These are phyloP conservation scores for Riptortus pedestris DNA, from an alignment of 1,140 invertebrate genomes.

Conservation along the genomic window DNA sequence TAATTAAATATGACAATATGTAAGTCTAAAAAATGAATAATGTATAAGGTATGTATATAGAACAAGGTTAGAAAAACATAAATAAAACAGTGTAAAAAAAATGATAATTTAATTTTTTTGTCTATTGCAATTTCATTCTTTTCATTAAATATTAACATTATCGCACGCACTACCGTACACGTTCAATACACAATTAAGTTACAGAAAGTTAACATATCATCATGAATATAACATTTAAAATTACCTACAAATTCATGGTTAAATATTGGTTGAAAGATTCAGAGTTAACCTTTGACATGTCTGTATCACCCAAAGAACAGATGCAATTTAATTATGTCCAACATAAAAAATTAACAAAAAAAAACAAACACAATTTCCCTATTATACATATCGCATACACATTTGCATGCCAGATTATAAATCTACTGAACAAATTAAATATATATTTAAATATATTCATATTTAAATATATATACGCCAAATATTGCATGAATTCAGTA, in stretches of 20 bases:
- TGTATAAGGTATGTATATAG: neutral
- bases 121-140: neutral
- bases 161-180: constrained; percentile 15
- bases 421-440: constrained; percentile 5
- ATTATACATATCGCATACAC: constrained; percentile 8
- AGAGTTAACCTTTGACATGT: constrained; percentile 10
- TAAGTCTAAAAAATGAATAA: neutral
- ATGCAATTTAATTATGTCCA: constrained; percentile 1
- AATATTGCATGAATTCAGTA: neutral
- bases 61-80: neutral
- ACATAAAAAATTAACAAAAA: neutral
- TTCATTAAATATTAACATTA: neutral
- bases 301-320: neutral
- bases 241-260: constrained; percentile 13
- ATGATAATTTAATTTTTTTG: constrained; percentile 5
- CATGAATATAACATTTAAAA: constrained; percentile 13
- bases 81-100: neutral
- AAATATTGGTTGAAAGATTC: constrained; percentile 9
- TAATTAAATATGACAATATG: neutral
- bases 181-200: constrained; percentile 13
- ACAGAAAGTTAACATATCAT: constrained; percentile 11
- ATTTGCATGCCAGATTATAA: constrained; percentile 7
- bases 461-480: neutral
- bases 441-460: neutral
- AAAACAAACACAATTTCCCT: constrained; percentile 9